Base-by-base conservation (phyloP, 2,113 vertebrate species). In the Anoplopoma fimbria region DNA sequence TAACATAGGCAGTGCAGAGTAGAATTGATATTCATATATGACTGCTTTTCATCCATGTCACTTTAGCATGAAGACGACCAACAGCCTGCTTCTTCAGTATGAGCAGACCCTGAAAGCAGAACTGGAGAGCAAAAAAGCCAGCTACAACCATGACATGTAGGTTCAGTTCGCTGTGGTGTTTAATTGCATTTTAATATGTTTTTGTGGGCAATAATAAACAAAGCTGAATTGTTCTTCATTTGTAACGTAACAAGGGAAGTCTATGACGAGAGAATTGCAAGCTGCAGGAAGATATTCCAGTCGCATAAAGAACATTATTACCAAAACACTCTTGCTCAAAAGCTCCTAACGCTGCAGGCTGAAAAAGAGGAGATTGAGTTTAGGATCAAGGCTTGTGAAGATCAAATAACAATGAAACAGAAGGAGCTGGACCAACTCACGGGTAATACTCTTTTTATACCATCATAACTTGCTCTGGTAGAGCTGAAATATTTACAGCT, bases 31-130 rank as follows among this genome's bases (percentile, higher is more conserved):
- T 49, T 55, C 23, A 47, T 19, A 21, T 47, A n/a, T 77, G 34
- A 10, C 3, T 78, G n/a, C 38, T 75, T 85, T 45, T 83, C 12
- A 23, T 88, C 55, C 53, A 33, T 67, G 19, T 62, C 4, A 55
- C 57, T 81, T 7, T 15, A 96, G 95, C 75, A 81, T 93, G 78
- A 93, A 91, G 75, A 58, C 14, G 25, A 91, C 89, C 9, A 90
- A 88, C 63, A 38, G 63, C 23, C 73, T 90, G 27, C 88, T 96
- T 36, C 87, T 86, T 74, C 93, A 95, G 49, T 95, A 94, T 82
- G 89, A 93, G 79, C 92, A 93, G 71, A 88, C 75, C 0, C 75
- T 95, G 75, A 95, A 93, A 90, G 36, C 81, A 47, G 95, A 95
- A 69, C 69, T 95, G 51, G 89, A 95, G 47, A 93, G 58, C 21